Evolutionary conservation across 2,888 invertebrate species (phyloP).

Genomic region (Theretra japonica): DNA sequence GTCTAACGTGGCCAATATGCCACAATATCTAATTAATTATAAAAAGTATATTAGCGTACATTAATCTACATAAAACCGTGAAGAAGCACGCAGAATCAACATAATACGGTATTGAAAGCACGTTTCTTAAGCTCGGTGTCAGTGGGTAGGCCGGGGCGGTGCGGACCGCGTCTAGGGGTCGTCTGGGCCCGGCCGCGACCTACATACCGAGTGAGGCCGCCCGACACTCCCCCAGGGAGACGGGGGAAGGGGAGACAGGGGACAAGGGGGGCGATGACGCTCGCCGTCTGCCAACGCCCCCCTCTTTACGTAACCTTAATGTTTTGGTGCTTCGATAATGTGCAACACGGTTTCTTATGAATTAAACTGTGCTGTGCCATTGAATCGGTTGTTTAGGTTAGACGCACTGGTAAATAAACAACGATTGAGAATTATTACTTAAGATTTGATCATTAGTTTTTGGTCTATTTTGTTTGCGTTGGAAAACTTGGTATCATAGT

Average conservation of each 20-base stretch:
- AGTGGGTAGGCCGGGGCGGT: conserved; percentile 49
- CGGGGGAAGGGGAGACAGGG: background rate
- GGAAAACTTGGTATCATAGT: no score
- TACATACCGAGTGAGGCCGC: conserved; percentile 58
- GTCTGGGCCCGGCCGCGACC: conserved; percentile 80
- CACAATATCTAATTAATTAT: background rate
- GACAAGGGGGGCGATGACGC: conserved; percentile 49
- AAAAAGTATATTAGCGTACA: background rate
- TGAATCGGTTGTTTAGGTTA: background rate
- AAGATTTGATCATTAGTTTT: no score
- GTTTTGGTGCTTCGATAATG: conserved; percentile 41
- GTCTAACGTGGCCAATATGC: no score
- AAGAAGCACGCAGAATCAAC: background rate
- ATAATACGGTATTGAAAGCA: conserved; percentile 20
- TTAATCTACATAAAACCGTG: background rate
- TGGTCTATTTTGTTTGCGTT: no score
- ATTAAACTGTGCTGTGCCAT: conserved; percentile 18
- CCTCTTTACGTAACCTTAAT: conserved; percentile 76
- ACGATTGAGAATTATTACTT: no score
- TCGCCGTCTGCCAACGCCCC: conserved; percentile 55
- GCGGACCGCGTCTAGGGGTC: conserved; percentile 78
- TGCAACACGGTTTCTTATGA: conserved; percentile 25
- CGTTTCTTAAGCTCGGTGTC: conserved; percentile 25
- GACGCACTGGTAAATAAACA: background rate
- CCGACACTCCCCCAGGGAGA: conserved; percentile 44